phyloP scores from a whole-genome alignment of 2,888 invertebrate species.

The Exephanes ischioxanthus region DNA sequence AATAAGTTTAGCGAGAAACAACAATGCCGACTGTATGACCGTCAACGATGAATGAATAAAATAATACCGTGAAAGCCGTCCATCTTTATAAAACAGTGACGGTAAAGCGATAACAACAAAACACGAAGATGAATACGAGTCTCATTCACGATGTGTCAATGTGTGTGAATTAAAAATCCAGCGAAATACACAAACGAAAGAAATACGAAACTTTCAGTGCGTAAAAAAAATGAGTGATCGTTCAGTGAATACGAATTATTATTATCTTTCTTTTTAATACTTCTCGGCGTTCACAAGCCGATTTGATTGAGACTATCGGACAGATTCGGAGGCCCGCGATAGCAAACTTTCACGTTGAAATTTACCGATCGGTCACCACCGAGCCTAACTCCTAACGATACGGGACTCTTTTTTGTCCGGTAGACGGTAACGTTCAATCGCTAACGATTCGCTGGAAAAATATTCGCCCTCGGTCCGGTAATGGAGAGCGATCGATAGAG shows the following conservation, averaged over 20 bases:
- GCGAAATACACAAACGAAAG: conserved; percentile 17
- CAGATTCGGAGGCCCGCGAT: conserved; percentile 55
- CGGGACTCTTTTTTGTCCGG: conserved; percentile 25
- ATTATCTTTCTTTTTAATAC: conserved; percentile 51
- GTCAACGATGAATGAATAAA: conserved; percentile 42
- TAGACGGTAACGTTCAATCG: conserved; percentile 36
- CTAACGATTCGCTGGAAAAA: conserved; percentile 54
- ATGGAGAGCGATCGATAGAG: conserved; percentile 19
- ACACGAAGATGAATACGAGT: conserved; percentile 36
- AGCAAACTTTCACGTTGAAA: conserved; percentile 32
- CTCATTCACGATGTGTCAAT: conserved; percentile 38
- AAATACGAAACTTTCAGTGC: conserved; percentile 25
- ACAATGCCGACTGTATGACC: conserved; percentile 34
- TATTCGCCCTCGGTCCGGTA: conserved; percentile 51
- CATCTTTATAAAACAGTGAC: not conserved
- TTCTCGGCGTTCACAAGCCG: conserved; percentile 45
- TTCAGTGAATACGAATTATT: conserved; percentile 45
- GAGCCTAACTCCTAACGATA: conserved; percentile 33
- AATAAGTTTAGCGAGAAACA: conserved; percentile 57
- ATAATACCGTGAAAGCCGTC: conserved; percentile 25
- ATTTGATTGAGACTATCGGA: conserved; percentile 45
- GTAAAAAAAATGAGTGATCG: conserved; percentile 31
- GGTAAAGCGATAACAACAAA: not conserved
- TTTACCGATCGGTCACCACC: conserved; percentile 50
- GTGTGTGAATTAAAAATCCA: conserved; percentile 22